Base-by-base conservation (phyloP, 37 sponge, comb jelly and placozoan species). In the Chondrosia reniformis region DNA sequence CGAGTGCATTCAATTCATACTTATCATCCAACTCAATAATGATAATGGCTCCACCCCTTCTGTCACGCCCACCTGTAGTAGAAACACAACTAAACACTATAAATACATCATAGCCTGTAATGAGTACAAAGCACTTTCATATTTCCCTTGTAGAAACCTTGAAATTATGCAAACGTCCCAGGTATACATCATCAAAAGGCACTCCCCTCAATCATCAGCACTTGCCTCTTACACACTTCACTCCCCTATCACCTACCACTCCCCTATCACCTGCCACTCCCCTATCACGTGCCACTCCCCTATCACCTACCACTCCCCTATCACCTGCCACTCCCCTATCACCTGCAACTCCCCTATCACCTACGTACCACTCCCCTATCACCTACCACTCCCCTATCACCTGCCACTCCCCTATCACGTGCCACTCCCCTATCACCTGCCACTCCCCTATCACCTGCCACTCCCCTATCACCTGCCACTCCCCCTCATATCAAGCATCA, bases 51-150 rank as follows among this genome's bases (percentile, higher is more conserved):
- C 79, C 89, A 22, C 85, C 85, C 71, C 72, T 55, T 38, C 74
- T 55, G 63, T 89, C 85, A 12, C 89, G 81, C 19, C 89, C 89
- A 78, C 89, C 89, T 89, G n/a, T n/a, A n/a, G n/a, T n/a, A n/a
- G n/a, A n/a, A n/a, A n/a, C n/a, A n/a, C n/a, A n/a, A n/a, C n/a
- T n/a, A n/a, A n/a, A n/a, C n/a, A n/a, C n/a, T n/a, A n/a, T n/a
- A n/a, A n/a, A n/a, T n/a, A n/a, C n/a, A n/a, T n/a, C n/a, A n/a
- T n/a, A n/a, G n/a, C n/a, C n/a, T n/a, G n/a, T n/a, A n/a, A n/a
- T n/a, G n/a, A n/a, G n/a, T n/a, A n/a, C n/a, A n/a, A n/a, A n/a
- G n/a, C n/a, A n/a, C n/a, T n/a, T n/a, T n/a, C n/a, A n/a, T n/a
- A n/a, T n/a, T n/a, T n/a, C n/a, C n/a, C n/a, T n/a, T n/a, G n/a